These are phyloP conservation scores for Sussaba pulchella DNA, from an alignment of 2,888 invertebrate species.

Conservation along the genomic window DNA sequence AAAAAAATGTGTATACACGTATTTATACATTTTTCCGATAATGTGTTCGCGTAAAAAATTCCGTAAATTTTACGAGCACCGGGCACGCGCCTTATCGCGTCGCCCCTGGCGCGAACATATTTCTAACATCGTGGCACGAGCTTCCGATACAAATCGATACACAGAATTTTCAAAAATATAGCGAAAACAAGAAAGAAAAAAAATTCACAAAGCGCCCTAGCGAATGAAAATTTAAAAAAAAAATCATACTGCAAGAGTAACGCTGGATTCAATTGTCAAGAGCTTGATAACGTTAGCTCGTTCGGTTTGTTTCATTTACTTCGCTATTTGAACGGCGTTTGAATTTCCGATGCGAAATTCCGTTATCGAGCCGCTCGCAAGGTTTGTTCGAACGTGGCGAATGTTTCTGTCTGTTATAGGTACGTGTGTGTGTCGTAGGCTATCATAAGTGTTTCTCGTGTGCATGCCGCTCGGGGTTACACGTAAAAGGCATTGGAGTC, in stretches of 20 bases:
- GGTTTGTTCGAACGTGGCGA: slow-evolving; percentile 30
- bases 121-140: slow-evolving; percentile 20
- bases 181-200: neutral
- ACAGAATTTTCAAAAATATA: slow-evolving; percentile 60
- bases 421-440: too few species aligned
- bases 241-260: neutral
- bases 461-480: slow-evolving; percentile 57
- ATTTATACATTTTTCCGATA: slow-evolving; percentile 12
- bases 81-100: slow-evolving; percentile 13
- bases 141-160: slow-evolving; percentile 47
- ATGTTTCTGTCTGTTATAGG: slow-evolving; percentile 37
- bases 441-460: slow-evolving; percentile 62
- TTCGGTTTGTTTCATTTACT: slow-evolving; percentile 17
- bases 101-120: slow-evolving; percentile 13
- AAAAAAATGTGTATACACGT: neutral
- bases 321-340: neutral
- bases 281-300: slow-evolving; percentile 17
- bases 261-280: slow-evolving; percentile 7
- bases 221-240: neutral
- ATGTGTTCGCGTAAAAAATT: slow-evolving; percentile 27
- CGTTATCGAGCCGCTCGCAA: slow-evolving; percentile 24
- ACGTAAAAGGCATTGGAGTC: slow-evolving; percentile 68
- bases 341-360: slow-evolving; percentile 13
- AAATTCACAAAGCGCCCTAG: neutral
- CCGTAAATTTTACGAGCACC: slow-evolving; percentile 37